Percentiles rank a stretch among this genome's conserved stretches.
Evolutionary conservation across 2,888 invertebrate genomes (phyloP).

Genomic region (Stenichneumon culpator): DNA sequence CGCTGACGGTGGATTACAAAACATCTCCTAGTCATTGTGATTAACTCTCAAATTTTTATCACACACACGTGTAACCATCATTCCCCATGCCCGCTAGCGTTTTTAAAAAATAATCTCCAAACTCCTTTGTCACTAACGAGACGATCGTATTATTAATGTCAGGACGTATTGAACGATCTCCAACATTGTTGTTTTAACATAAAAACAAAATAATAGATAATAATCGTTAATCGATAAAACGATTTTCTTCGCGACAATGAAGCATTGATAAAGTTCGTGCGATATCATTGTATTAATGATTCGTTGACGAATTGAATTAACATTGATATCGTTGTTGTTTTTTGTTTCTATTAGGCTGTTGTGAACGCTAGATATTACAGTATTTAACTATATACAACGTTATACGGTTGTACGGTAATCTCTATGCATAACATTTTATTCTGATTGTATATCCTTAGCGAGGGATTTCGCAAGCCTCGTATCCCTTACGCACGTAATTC

Average conservation of each 20-base stretch:
- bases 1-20: slow-evolving; percentile 21
- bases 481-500: slow-evolving; percentile 20
- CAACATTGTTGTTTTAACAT: slow-evolving; percentile 37
- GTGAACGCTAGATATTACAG: slow-evolving; percentile 57
- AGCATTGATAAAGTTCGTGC: slow-evolving; percentile 4
- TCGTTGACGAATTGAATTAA: slow-evolving; percentile 48
- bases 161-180: slow-evolving; percentile 18
- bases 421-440: slow-evolving; percentile 57
- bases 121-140: slow-evolving; percentile 35
- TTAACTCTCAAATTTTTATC: slow-evolving; percentile 55
- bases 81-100: slow-evolving; percentile 28
- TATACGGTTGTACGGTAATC: slow-evolving; percentile 59
- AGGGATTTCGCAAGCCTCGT: slow-evolving; percentile 47
- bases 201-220: slow-evolving; percentile 6
- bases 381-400: slow-evolving; percentile 60
- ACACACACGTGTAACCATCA: slow-evolving; percentile 47
- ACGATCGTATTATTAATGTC: slow-evolving; percentile 16
- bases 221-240: not conserved
- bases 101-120: slow-evolving; percentile 52
- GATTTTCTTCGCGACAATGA: not conserved
- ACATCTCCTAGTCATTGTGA: slow-evolving; percentile 58
- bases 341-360: slow-evolving; percentile 45
- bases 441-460: slow-evolving; percentile 58
- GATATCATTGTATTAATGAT: slow-evolving; percentile 37
- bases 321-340: slow-evolving; percentile 26